Conservation (phyloP, 2,113 vertebrate genomes). For the Ivindomyrus marchei region DNA sequence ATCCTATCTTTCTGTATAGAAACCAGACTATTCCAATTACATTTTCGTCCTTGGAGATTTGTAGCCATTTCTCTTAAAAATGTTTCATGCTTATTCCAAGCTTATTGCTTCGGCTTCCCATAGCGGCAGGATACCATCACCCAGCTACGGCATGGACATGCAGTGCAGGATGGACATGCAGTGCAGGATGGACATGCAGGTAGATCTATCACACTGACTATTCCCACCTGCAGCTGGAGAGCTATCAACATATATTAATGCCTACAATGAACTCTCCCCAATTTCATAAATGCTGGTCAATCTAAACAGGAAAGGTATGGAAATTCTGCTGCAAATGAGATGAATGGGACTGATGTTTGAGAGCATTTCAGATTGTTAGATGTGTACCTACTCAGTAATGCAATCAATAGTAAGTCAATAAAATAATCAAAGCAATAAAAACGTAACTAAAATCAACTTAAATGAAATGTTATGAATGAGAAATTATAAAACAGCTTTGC, state of each 20-base stretch:
- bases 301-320: neutral
- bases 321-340: neutral
- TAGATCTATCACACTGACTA: neutral
- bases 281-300: neutral
- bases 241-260: neutral
- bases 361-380: neutral
- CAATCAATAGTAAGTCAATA: neutral
- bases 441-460: too few species aligned
- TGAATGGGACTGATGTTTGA: neutral
- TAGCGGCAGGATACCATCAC: too few species aligned
- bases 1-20: neutral
- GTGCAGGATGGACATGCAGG: neutral
- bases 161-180: neutral
- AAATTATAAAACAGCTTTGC: neutral
- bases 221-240: neutral
- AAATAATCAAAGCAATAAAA: neutral
- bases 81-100: neutral
- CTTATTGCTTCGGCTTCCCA: neutral
- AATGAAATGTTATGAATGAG: neutral
- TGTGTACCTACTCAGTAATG: neutral
- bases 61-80: neutral
- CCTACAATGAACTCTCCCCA: neutral
- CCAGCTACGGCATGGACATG: too few species aligned
- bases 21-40: neutral
- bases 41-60: neutral